A percentile compares a stretch with the other conserved stretches of the same genome.
Conservation (phyloP, 2,797 vertebrate genomes). For the Bovichtus diacanthus region DNA sequence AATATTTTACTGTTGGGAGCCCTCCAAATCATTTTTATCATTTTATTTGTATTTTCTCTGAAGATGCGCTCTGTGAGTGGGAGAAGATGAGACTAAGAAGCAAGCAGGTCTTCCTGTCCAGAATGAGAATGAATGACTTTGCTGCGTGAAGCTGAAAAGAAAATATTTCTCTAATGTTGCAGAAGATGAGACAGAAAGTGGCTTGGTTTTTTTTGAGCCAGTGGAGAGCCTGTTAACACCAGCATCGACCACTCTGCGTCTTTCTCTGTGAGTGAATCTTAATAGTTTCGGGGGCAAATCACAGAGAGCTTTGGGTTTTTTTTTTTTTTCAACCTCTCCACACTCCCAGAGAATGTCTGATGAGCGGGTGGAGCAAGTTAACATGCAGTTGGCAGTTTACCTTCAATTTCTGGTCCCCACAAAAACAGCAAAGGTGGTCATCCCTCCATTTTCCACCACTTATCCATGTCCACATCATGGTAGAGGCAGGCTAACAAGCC, state of each 20-base stretch:
- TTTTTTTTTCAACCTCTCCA: background rate
- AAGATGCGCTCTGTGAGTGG: constrained; percentile 35
- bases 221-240: constrained; percentile 25
- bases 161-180: constrained; percentile 22
- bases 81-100: constrained; percentile 16
- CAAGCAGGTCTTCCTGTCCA: constrained; percentile 13
- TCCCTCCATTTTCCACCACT: background rate
- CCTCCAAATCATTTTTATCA: constrained; percentile 24
- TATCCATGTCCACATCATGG: background rate
- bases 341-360: background rate
- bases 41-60: constrained; percentile 33
- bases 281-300: background rate
- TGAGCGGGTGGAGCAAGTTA: background rate
- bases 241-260: background rate
- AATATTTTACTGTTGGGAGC: constrained; percentile 28
- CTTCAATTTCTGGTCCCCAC: background rate
- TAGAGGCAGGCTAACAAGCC: background rate
- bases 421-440: background rate
- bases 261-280: background rate
- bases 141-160: background rate
- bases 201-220: background rate
- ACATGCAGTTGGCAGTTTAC: background rate
- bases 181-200: constrained; percentile 6
- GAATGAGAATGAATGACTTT: constrained; percentile 30
- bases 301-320: background rate